Percentiles rank a stretch among this genome's conserved stretches.
Evolutionary conservation across 2,888 invertebrate genomes (phyloP).

Genomic region (Tiphia femorata): DNA sequence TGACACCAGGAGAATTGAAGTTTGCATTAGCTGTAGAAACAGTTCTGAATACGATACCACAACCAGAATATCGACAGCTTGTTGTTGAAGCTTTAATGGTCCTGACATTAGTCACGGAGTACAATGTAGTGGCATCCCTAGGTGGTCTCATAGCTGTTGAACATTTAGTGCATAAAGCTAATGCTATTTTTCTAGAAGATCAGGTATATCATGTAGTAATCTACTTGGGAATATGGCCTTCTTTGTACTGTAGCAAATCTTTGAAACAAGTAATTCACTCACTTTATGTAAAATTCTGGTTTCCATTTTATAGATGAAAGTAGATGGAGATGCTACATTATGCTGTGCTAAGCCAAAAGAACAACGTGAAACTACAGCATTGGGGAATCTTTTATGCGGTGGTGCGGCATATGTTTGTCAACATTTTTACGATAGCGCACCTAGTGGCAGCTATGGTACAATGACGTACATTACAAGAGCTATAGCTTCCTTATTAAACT

Average conservation of each 20-base stretch:
- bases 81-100: conserved; percentile 98
- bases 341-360: conserved; percentile 89
- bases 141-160: conserved; percentile 91
- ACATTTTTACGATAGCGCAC: conserved; percentile 98
- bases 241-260: too few species aligned
- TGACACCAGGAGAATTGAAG: conserved; percentile 98
- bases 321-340: conserved; percentile 91
- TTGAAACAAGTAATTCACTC: neutral
- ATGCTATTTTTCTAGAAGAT: conserved; percentile 94
- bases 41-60: conserved; percentile 95
- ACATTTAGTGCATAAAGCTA: conserved; percentile 92
- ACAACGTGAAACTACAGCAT: conserved; percentile 73
- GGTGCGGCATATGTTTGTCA: conserved; percentile 97
- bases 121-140: conserved; percentile 82
- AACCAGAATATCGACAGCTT: conserved; percentile 97
- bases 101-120: conserved; percentile 89
- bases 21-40: conserved; percentile 98
- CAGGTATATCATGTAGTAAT: conserved; percentile 77
- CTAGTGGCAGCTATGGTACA: conserved; percentile 96
- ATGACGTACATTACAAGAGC: conserved; percentile 96
- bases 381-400: conserved; percentile 83
- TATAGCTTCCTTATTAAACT: conserved; percentile 80
- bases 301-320: conserved; percentile 76
- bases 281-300: neutral
- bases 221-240: neutral